phyloP scores from a whole-genome alignment of 2,797 vertebrate genomes.

The Megalops cyprinoides region DNA sequence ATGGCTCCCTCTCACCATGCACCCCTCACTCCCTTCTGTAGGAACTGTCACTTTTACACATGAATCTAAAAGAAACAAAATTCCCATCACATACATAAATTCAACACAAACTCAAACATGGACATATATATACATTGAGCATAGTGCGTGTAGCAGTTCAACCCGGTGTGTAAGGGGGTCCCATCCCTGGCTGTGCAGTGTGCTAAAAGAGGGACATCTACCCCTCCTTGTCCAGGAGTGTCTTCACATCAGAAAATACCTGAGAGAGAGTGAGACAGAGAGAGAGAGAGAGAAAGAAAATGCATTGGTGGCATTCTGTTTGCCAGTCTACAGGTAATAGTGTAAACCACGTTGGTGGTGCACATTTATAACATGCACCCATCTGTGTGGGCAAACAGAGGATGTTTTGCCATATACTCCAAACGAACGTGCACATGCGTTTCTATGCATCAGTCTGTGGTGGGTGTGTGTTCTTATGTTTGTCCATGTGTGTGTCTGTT shows the following conservation, averaged over 20 bases:
- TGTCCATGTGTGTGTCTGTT: no score
- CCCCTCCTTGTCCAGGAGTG: constrained; percentile 87
- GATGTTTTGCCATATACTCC: no score
- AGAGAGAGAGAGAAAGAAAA: constrained; percentile 9
- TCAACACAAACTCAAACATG: background rate
- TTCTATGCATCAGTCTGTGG: no score
- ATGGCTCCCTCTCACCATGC: background rate
- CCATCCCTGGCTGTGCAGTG: constrained; percentile 38
- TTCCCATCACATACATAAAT: constrained; percentile 4
- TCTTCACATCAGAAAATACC: constrained; percentile 91
- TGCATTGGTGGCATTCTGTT: background rate
- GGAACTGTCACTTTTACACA: background rate
- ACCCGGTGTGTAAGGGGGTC: constrained; percentile 33
- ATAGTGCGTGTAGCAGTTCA: background rate
- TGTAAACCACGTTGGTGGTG: background rate
- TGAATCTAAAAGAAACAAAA: background rate
- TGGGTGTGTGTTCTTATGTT: background rate
- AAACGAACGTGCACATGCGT: no score
- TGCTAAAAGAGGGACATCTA: constrained; percentile 56
- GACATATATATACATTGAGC: background rate
- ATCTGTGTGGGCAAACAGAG: no score
- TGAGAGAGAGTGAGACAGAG: constrained; percentile 61
- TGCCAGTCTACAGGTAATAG: background rate
- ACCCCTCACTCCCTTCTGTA: background rate
- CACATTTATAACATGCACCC: background rate